A percentile compares a stretch with the other conserved stretches of the same genome.
phyloP scores from a whole-genome alignment of 2,113 vertebrate genomes.

The Alaudala cheleensis region DNA sequence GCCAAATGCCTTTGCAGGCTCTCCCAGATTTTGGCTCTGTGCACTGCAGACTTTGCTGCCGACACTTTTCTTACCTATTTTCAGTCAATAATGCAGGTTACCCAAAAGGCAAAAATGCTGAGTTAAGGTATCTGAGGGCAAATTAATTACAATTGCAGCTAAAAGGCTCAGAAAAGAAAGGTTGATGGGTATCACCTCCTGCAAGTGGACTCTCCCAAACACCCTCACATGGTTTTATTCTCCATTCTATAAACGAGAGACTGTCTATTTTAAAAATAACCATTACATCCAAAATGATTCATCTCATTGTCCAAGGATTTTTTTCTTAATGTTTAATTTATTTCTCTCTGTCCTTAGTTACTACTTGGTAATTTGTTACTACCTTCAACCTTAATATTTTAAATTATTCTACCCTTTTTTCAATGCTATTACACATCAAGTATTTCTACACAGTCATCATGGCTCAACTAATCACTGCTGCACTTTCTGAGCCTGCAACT shows the following conservation, averaged over 20 bases:
- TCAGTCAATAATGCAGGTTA: not conserved
- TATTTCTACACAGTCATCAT: not conserved
- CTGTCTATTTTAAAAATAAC: not conserved
- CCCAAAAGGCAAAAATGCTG: not conserved
- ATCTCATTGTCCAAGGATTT: slow-evolving; percentile 4
- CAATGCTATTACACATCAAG: slow-evolving; percentile 11
- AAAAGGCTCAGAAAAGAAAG: not conserved
- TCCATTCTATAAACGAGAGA: not conserved
- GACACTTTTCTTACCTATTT: not conserved
- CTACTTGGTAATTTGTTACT: slow-evolving; percentile 26
- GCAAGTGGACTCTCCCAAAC: not conserved
- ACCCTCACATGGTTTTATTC: not conserved
- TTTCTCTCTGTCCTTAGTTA: slow-evolving; percentile 1
- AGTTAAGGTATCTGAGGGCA: not conserved
- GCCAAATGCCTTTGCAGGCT: not conserved
- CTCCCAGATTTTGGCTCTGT: not conserved
- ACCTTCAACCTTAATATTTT: slow-evolving; percentile 29
- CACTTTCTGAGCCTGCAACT: slow-evolving; percentile 31
- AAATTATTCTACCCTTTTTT: slow-evolving; percentile 30
- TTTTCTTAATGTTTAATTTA: slow-evolving; percentile 48
- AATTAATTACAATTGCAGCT: not conserved
- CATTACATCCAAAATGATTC: slow-evolving; percentile 31
- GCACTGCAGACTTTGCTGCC: not conserved
- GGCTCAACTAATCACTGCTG: slow-evolving; percentile 13
- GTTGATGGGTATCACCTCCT: not conserved